Evolutionary conservation across 2,113 vertebrate genomes (phyloP).

Genomic region (Lanius ludovicianus): DNA sequence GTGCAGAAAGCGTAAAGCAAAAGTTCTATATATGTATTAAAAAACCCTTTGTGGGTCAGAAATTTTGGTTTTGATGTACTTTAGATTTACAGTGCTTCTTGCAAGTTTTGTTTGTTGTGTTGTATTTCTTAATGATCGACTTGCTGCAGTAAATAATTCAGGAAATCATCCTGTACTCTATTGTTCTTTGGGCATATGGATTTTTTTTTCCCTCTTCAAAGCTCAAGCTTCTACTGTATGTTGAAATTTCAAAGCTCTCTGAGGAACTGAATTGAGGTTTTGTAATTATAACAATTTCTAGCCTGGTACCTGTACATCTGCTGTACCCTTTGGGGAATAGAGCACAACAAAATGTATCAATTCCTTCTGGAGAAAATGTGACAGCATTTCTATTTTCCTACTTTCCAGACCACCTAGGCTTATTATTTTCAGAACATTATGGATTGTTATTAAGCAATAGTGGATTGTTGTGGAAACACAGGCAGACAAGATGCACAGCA

Average conservation of each 20-base stretch:
- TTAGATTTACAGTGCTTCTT: constrained; percentile 33
- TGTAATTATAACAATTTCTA: constrained; percentile 71
- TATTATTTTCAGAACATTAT: constrained; percentile 62
- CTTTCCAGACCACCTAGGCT: constrained; percentile 42
- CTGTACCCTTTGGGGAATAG: constrained; percentile 41
- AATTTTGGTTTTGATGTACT: not conserved
- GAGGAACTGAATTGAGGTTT: constrained; percentile 58
- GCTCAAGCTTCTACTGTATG: constrained; percentile 37
- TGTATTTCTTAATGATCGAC: constrained; percentile 53
- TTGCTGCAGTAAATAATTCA: constrained; percentile 71
- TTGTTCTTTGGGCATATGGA: constrained; percentile 56
- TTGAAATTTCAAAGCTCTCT: constrained; percentile 64
- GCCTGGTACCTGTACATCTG: constrained; percentile 62
- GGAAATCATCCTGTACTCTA: constrained; percentile 54
- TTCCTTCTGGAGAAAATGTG: constrained; percentile 33
- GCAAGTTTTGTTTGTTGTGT: constrained; percentile 10
- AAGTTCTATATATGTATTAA: not conserved
- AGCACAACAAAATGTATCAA: constrained; percentile 54
- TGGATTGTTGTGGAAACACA: constrained; percentile 6
- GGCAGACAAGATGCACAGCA: not conserved
- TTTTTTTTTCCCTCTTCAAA: constrained; percentile 56
- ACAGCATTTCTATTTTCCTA: constrained; percentile 53
- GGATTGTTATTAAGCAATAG: constrained; percentile 32
- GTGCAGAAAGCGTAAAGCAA: not conserved
- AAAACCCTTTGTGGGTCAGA: not conserved